phyloP scores from a whole-genome alignment of 1,140 invertebrate species.

The Drosophila ogumai region DNA sequence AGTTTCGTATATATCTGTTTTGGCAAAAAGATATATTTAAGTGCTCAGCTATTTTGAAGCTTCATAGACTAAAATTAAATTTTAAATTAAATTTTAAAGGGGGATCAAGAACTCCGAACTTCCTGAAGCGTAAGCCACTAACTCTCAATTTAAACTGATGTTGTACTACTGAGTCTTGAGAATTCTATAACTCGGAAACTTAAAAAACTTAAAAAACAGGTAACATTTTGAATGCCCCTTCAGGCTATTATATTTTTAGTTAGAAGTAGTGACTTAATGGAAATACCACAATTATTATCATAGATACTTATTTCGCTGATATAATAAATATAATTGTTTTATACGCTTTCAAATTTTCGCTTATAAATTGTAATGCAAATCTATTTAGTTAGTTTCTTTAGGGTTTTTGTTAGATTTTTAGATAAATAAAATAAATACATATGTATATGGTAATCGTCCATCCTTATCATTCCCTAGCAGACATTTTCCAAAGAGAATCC shows the following conservation, averaged over 20 bases:
- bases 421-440: too few relatives aligned
- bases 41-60: background rate
- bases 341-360: too few relatives aligned
- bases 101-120: background rate
- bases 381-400: background rate
- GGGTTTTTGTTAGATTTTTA: too few relatives aligned
- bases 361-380: background rate
- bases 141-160: background rate
- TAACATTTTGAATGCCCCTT: background rate
- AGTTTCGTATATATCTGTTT: background rate
- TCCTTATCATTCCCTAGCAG: too few relatives aligned
- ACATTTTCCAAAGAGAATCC: background rate
- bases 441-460: background rate
- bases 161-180: background rate
- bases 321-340: too few relatives aligned
- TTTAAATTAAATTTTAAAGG: too few relatives aligned
- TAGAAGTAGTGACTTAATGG: background rate
- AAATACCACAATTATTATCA: too few relatives aligned
- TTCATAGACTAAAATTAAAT: too few relatives aligned
- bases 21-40: background rate
- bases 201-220: too few relatives aligned
- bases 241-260: too few relatives aligned
- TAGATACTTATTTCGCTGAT: too few relatives aligned
- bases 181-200: too few relatives aligned
- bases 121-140: background rate